Base-by-base conservation (phyloP, 2,888 invertebrate species). In the Leptinotarsa juncta region DNA sequence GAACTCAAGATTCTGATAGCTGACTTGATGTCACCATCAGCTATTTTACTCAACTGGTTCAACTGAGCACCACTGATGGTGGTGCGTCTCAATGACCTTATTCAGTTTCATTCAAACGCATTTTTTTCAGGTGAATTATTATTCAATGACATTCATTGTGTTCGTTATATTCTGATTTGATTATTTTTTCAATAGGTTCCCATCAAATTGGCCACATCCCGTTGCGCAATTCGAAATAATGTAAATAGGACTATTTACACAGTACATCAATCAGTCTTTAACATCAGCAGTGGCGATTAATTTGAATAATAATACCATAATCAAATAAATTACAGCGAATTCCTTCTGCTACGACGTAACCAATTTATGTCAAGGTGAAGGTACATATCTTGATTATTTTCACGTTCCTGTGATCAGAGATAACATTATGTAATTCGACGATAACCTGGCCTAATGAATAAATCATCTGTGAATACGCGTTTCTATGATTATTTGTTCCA, bases 181-280 rank as follows among this genome's bases (percentile, higher is more conserved):
- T 57, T 14, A 57, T 14, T 15, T 57, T 57, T 14, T 7, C 7
- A 57, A 57, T 57, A 23, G 23, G 10, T 23, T 23, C 2, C 57
- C 3, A 23, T 57, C 49, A 74, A 75, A 72, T 75, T 70, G 57
- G 51, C 50, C 55, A 72, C 67, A 70, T 76, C 73, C 73, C 73
- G 68, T 57, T 69, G 32, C 57, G 32, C n/a, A 32, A 62, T 18
- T 62, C 16, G 1, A 32, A 57, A 57, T 57, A 57, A 57, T 23
- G 57, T 23, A 57, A 57, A 57, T 57, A 26, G 23, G 26, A 57
- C 15, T 23, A 57, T 57, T 23, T 26, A 57, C 57, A 57, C 57
- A 23, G 57, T 20, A 57, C 23, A 23, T n/a, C 51, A 16, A 51
- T 51, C n/a, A 51, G n/a, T 51, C 16, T n/a, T n/a, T 16, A n/a